Percentiles rank a stretch among this genome's conserved stretches.
These are phyloP conservation scores for Rhea pennata DNA, from an alignment of 2,113 vertebrate genomes.

Conservation along the genomic window DNA sequence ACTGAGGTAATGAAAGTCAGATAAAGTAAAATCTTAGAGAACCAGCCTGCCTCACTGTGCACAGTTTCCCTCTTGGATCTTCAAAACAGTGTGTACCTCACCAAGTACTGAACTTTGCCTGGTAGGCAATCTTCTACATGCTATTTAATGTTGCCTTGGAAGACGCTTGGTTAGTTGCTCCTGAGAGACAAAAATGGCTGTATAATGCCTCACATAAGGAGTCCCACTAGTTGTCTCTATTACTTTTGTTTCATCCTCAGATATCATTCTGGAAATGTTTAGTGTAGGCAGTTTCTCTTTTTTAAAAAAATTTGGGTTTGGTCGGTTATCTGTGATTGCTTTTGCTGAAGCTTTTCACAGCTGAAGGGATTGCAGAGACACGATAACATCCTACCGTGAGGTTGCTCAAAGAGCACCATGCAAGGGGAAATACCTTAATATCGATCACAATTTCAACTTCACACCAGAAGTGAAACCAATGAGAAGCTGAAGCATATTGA, in stretches of 20 bases:
- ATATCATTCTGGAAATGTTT: background rate
- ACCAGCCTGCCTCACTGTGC: accelerated
- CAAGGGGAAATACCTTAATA: background rate
- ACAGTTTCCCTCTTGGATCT: background rate
- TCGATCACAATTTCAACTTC: background rate
- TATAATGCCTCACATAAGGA: background rate
- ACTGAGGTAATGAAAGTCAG: background rate
- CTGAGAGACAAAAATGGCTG: background rate
- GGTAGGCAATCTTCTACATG: background rate
- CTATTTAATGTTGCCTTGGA: background rate
- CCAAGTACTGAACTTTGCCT: background rate
- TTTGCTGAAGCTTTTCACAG: background rate
- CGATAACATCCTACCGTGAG: background rate
- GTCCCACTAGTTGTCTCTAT: background rate
- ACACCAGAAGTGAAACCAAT: background rate
- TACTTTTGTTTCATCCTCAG: background rate
- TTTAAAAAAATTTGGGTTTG: background rate
- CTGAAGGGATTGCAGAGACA: background rate
- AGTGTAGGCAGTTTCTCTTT: background rate
- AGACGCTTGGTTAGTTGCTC: background rate
- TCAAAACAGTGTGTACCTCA: background rate
- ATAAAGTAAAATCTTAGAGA: background rate
- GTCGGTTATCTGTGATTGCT: background rate
- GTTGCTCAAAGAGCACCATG: background rate
- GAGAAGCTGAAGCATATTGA: background rate